Evolutionary conservation across 1,140 invertebrate species (phyloP).

Genomic region (Heliothis virescens): DNA sequence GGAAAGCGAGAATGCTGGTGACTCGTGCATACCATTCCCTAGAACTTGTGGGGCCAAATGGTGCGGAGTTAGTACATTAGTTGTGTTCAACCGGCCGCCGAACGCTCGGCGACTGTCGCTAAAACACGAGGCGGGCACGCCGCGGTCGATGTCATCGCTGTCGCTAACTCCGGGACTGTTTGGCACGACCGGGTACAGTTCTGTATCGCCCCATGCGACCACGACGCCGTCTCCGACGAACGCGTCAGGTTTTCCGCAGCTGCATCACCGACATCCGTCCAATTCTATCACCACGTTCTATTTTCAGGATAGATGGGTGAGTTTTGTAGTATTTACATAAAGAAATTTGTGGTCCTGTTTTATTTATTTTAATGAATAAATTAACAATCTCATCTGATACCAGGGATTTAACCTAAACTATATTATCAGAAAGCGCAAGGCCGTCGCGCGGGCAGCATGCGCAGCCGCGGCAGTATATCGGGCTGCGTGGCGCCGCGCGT

Average conservation of each 20-base stretch:
- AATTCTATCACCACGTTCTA: conserved; percentile 91
- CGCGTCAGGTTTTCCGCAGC: conserved; percentile 76
- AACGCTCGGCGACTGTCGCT: conserved; percentile 90
- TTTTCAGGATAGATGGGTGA: conserved; percentile 90
- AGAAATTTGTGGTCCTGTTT: too few species aligned
- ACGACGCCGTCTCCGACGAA: conserved; percentile 85
- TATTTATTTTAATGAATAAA: too few species aligned
- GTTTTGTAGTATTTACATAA: conserved; percentile 23
- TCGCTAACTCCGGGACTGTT: conserved; percentile 77
- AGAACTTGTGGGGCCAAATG: conserved; percentile 97
- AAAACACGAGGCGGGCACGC: conserved; percentile 90
- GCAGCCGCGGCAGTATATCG: conserved; percentile 80
- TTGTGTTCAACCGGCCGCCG: conserved; percentile 94
- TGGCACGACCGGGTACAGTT: conserved; percentile 69
- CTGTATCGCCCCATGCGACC: conserved; percentile 85
- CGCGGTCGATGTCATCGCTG: conserved; percentile 85
- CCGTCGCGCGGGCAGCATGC: conserved; percentile 82
- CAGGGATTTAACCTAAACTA: background rate
- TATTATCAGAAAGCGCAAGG: conserved; percentile 84
- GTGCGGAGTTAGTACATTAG: conserved; percentile 93
- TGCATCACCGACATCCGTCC: conserved; percentile 79
- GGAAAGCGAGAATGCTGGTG: conserved; percentile 86
- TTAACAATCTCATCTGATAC: background rate
- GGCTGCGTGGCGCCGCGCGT: conserved; percentile 76
- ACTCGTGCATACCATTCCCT: conserved; percentile 97